phyloP scores from a whole-genome alignment of 1,140 invertebrate species.

The Pachypeltis micranthus region DNA sequence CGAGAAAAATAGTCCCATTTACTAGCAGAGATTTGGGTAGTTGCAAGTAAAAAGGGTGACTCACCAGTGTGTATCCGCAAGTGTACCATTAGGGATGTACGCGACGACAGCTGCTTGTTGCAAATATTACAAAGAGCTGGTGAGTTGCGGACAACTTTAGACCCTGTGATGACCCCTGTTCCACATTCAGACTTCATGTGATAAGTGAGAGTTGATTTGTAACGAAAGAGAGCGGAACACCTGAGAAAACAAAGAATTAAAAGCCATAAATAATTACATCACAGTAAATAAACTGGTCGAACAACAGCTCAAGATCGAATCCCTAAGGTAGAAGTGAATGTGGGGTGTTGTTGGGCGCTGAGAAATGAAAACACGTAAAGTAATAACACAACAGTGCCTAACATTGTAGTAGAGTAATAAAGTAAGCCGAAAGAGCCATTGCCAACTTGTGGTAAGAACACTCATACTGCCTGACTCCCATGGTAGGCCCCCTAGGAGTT shows the following conservation, averaged over 20 bases:
- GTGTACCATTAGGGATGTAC: constrained; percentile 23
- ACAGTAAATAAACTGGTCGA: background rate
- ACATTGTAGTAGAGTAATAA: no score
- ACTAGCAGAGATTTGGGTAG: no score
- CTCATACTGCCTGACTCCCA: no score
- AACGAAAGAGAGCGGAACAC: constrained; percentile 20
- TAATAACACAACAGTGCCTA: no score
- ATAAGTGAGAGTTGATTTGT: constrained; percentile 20
- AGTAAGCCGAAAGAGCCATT: no score
- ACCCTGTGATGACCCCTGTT: constrained; percentile 13
- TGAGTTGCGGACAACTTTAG: constrained; percentile 10
- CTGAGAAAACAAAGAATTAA: constrained; percentile 3
- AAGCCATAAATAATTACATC: background rate
- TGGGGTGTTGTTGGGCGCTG: background rate
- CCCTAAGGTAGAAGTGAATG: no score
- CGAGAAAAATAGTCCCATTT: no score
- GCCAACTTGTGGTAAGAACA: no score
- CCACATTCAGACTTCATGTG: constrained; percentile 23
- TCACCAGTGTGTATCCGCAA: constrained; percentile 23
- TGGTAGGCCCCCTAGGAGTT: no score
- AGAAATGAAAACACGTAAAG: background rate
- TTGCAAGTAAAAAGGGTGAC: no score
- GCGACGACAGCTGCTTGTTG: constrained; percentile 11
- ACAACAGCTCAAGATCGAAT: background rate
- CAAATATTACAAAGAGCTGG: constrained; percentile 19